Percentiles rank a stretch among this genome's conserved stretches.
Evolutionary conservation across 2,113 vertebrate species (phyloP).

Genomic region (Epinephelus fuscoguttatus): DNA sequence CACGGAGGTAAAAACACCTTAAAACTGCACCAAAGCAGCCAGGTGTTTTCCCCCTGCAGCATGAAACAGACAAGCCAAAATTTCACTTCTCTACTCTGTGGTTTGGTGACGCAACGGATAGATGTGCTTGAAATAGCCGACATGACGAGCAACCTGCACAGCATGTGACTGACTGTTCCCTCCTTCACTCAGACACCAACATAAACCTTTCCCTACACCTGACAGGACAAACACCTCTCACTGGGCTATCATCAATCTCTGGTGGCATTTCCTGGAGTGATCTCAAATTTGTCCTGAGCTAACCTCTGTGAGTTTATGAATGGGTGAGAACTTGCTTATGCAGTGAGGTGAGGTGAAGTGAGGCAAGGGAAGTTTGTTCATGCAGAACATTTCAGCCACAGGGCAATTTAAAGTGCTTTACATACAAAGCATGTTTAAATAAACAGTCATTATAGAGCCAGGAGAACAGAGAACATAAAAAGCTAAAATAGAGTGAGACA

Average conservation of each 20-base stretch:
- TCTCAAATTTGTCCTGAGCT: not conserved
- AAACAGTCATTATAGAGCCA: too few species aligned
- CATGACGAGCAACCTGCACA: not conserved
- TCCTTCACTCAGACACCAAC: not conserved
- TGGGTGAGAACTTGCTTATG: not conserved
- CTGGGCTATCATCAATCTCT: not conserved
- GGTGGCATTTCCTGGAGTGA: not conserved
- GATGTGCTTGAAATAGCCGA: not conserved
- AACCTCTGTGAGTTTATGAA: not conserved
- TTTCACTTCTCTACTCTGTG: not conserved
- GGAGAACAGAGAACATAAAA: too few species aligned
- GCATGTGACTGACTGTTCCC: not conserved
- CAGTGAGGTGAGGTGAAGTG: too few species aligned
- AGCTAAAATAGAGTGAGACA: too few species aligned
- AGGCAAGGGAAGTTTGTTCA: too few species aligned
- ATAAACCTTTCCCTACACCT: not conserved
- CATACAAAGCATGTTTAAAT: too few species aligned
- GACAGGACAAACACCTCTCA: not conserved
- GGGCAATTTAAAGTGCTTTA: too few species aligned
- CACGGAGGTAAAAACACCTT: not conserved
- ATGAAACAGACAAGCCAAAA: not conserved
- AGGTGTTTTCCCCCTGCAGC: too few species aligned
- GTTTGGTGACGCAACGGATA: not conserved
- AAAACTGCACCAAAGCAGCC: not conserved
- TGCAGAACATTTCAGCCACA: too few species aligned